Evolutionary conservation across 2,113 vertebrate species (phyloP).

Genomic region (Pseudopodoces humilis): DNA sequence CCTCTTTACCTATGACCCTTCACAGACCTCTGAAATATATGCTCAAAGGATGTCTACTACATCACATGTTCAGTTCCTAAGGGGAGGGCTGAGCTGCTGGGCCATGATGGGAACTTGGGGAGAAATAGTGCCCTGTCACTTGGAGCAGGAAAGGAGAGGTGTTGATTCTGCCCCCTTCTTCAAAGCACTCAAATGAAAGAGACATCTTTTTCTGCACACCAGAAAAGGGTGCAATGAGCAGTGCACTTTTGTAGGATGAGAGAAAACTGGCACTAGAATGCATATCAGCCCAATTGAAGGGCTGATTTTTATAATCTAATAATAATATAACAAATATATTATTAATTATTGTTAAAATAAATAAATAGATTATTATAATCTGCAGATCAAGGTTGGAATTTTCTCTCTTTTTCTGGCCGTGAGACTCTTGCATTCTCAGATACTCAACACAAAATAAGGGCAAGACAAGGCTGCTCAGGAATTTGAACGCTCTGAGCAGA

Average conservation of each 20-base stretch:
- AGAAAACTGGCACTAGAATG: background rate
- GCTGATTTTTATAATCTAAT: background rate
- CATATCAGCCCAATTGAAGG: background rate
- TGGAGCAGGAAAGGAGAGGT: background rate
- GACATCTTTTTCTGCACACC: background rate
- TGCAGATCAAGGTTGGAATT: background rate
- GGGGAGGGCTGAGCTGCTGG: background rate
- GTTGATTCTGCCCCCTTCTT: background rate
- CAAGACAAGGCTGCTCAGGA: background rate
- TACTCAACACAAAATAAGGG: background rate
- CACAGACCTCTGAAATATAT: background rate
- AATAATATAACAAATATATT: too few species aligned
- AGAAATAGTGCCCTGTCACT: background rate
- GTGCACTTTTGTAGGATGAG: background rate
- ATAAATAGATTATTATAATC: background rate
- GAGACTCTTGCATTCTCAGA: background rate
- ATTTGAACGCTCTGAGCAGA: background rate
- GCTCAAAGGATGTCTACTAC: background rate
- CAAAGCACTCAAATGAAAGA: background rate
- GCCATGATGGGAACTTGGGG: accelerated
- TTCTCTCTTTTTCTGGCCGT: background rate
- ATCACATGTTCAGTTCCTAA: background rate
- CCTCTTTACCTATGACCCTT: background rate
- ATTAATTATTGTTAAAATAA: too few species aligned
- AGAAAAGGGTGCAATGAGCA: background rate